Conservation (phyloP, 1,140 invertebrate genomes). For the Leptinotarsa defecta region DNA sequence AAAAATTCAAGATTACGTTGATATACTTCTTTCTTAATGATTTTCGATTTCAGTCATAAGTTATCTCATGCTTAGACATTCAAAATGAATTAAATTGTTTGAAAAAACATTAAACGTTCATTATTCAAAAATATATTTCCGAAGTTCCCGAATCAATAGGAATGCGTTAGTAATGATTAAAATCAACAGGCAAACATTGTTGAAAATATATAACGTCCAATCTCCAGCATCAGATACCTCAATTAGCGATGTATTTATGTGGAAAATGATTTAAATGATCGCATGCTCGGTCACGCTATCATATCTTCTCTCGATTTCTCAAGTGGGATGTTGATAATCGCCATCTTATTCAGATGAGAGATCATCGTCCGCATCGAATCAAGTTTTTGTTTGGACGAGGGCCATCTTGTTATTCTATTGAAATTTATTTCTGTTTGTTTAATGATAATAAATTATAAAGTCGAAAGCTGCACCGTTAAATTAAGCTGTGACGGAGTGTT, state of each 20-base stretch:
- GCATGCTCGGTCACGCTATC: constrained; percentile 30
- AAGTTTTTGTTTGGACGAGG: constrained; percentile 15
- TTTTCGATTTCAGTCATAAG: too few species aligned
- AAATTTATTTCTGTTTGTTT: constrained; percentile 31
- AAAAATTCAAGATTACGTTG: too few species aligned
- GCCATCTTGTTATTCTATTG: constrained; percentile 28
- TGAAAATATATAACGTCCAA: not conserved
- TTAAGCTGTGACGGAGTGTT: constrained; percentile 10
- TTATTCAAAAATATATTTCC: too few species aligned
- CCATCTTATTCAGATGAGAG: constrained; percentile 26
- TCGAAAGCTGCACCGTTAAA: constrained; percentile 18
- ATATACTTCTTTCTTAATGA: too few species aligned
- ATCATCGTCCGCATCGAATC: constrained; percentile 16
- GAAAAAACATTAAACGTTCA: too few species aligned
- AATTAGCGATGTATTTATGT: constrained; percentile 2
- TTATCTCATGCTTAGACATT: too few species aligned
- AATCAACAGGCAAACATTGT: not conserved
- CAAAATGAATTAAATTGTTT: too few species aligned
- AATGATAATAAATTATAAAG: constrained; percentile 23
- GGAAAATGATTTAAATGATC: constrained; percentile 18
- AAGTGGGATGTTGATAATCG: constrained; percentile 29
- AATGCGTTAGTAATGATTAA: not conserved
- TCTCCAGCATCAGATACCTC: constrained; percentile 4
- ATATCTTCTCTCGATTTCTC: constrained; percentile 29
- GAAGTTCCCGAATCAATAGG: not conserved